These are phyloP conservation scores for Enteromius unitaeniatus DNA, from an alignment of 2,797 vertebrate species.

Conservation along the genomic window DNA sequence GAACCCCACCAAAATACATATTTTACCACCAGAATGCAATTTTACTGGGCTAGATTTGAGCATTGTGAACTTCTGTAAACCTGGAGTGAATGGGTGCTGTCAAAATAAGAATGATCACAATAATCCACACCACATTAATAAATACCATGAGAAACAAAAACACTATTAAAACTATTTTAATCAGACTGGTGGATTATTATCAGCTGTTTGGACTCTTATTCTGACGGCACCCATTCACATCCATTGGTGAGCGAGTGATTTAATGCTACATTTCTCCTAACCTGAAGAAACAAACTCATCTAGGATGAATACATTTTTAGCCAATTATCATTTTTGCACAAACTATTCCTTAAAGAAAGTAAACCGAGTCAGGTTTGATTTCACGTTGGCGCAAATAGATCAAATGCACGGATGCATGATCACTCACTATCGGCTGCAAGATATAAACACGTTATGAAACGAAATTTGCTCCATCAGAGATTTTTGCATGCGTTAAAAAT, in stretches of 20 bases:
- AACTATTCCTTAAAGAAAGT: neutral
- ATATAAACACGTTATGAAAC: neutral
- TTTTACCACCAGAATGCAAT: neutral
- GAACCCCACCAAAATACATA: neutral
- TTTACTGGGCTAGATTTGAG: neutral
- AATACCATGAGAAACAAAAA: neutral
- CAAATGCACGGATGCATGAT: slow-evolving; percentile 50
- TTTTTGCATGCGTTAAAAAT: neutral
- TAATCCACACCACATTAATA: neutral
- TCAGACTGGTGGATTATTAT: neutral
- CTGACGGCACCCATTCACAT: neutral
- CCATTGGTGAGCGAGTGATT: neutral
- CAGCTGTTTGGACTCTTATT: neutral
- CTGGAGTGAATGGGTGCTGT: neutral
- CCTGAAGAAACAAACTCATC: neutral
- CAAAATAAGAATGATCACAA: neutral
- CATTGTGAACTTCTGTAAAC: neutral
- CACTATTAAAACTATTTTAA: no score
- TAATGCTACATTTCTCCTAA: neutral
- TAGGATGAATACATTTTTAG: neutral
- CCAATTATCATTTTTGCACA: neutral
- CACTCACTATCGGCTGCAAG: slow-evolving; percentile 25
- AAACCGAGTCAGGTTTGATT: neutral
- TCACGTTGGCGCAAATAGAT: neutral
- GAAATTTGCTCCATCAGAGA: neutral